phyloP scores from a whole-genome alignment of 64 coral and sea anemone genomes.

The Montipora cactus region DNA sequence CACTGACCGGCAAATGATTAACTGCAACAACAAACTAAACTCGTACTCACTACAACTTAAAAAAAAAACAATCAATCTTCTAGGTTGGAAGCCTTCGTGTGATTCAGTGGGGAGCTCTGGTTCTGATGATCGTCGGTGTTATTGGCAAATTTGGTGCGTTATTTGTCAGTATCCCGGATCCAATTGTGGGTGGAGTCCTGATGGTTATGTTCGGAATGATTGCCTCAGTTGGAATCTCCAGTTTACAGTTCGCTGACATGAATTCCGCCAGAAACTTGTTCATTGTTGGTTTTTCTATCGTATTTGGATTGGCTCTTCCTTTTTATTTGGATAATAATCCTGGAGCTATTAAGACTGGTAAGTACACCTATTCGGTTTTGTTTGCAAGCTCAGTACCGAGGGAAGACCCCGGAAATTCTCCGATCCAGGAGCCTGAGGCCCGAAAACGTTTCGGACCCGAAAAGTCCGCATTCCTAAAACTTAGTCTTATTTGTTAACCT shows the following conservation, averaged over 20 bases:
- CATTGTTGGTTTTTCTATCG: constrained; percentile 58
- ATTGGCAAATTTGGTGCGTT: constrained; percentile 65
- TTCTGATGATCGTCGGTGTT: constrained; percentile 51
- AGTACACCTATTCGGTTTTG: not conserved
- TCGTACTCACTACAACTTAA: no score
- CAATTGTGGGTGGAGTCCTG: constrained; percentile 67
- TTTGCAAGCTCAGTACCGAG: not conserved
- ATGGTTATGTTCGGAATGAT: constrained; percentile 77
- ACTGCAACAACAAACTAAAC: no score
- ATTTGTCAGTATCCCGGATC: constrained; percentile 66
- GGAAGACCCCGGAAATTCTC: not conserved
- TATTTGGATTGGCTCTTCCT: constrained; percentile 56
- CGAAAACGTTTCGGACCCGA: no score
- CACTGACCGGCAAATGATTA: no score
- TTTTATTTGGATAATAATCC: constrained; percentile 53
- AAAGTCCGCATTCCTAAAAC: no score
- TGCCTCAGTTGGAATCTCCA: constrained; percentile 59
- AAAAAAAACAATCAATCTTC: no score
- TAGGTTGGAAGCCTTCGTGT: constrained; percentile 76
- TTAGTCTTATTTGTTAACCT: no score
- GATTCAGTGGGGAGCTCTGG: constrained; percentile 45
- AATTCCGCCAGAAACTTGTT: constrained; percentile 70
- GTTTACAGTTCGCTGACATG: constrained; percentile 67
- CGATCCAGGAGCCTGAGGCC: no score
- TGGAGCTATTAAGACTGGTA: constrained; percentile 52